Evolutionary conservation across 37 sponge, comb jelly and placozoan genomes (phyloP), one percentile per base, ranked within the genome.

Genomic region (Tethya wilhelma): DNA sequence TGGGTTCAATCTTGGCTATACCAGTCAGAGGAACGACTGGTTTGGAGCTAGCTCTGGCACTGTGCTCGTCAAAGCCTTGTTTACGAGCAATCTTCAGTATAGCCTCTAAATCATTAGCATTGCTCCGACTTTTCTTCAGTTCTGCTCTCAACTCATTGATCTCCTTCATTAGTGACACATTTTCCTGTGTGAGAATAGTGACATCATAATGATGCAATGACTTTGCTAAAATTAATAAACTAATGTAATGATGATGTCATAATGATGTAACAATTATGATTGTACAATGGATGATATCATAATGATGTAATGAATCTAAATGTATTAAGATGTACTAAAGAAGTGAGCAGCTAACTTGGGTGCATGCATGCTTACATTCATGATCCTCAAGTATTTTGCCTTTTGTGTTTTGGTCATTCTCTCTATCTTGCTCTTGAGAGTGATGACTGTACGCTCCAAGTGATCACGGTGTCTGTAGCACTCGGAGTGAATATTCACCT

Each of bases 141-240:
- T 98, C 98, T 32, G 63, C 69, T 8, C 98, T 75, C 44, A 98
- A 76, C 28, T 95, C 98, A 83, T 98, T 98, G 64, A 98, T 96
- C 58, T 98, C 98, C 41, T 92, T 94, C 42, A 98, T 80, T 14
- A 98, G 86, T 22, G 94, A 65, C 40, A 98, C 98, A 75, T 98
- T 98, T 64, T 98, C 98, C 97, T 97, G 81, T 38, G 32, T 26
- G n/a, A n/a, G n/a, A n/a, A n/a, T n/a, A n/a, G n/a, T n/a, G n/a
- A n/a, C n/a, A 49, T 14, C 9, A 14, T 49, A 9, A 9, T 14
- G 53, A 19, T 19, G 14, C 14, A n/a, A n/a, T n/a, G n/a, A n/a
- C n/a, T n/a, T n/a, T n/a, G n/a, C n/a, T n/a, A n/a, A n/a, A n/a
- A n/a, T n/a, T n/a, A n/a, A n/a, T n/a, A n/a, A n/a, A n/a, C n/a